phyloP scores from a whole-genome alignment of 2,797 vertebrate species.

The Malacoraja senta region DNA sequence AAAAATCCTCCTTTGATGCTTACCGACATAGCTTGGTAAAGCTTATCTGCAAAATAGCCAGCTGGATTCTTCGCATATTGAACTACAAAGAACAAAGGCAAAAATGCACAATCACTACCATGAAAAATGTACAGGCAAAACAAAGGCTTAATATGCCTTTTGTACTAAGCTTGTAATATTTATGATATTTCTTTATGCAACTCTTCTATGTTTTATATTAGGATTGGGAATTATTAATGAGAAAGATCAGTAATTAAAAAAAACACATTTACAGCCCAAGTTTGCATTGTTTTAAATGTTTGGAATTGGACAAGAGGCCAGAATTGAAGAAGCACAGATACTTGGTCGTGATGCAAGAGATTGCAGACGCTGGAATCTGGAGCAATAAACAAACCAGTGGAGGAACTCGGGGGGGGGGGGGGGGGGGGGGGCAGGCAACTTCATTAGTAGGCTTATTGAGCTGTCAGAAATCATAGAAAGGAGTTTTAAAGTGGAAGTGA shows the following conservation, averaged over 20 bases:
- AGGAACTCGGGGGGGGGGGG: too few species aligned
- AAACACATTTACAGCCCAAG: neutral
- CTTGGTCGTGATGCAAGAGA: neutral
- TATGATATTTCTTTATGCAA: neutral
- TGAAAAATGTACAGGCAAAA: neutral
- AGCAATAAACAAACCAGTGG: too few species aligned
- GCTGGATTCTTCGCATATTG: conserved; percentile 21
- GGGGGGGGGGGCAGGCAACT: too few species aligned
- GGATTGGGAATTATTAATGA: neutral
- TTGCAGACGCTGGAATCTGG: too few species aligned
- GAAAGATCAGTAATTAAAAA: neutral
- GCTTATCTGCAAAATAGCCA: conserved; percentile 17
- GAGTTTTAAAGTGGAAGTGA: neutral
- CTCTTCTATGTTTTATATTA: neutral
- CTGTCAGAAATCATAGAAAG: neutral
- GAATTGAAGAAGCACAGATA: neutral
- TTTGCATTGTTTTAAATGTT: neutral
- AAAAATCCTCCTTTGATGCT: neutral
- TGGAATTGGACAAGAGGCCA: neutral
- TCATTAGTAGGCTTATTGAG: too few species aligned
- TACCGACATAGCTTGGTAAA: conserved; percentile 18
- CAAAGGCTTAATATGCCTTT: neutral
- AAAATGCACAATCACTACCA: neutral
- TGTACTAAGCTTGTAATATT: neutral
- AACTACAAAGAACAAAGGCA: neutral